Evolutionary conservation across 2,113 vertebrate species (phyloP), one percentile per base, ranked within the genome.

Genomic region (Xenopus borealis): DNA sequence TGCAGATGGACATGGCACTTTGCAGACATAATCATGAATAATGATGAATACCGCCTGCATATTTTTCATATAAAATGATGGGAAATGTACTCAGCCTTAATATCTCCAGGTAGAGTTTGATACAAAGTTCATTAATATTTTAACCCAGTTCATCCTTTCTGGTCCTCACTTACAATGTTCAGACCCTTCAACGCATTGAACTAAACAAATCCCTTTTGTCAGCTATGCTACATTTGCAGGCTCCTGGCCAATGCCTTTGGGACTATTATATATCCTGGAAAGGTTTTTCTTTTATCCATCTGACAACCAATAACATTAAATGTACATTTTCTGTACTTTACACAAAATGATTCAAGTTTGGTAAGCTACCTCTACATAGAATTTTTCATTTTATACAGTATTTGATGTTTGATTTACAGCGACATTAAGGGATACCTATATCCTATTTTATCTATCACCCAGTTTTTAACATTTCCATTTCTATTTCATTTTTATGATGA

Each of bases 171-270:
- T 83, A 81, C 78, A 82, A 81, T 81, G 81, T 84, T 65, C 61
- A 72, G 75, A 80, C 70, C 81, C 75, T 82, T 84, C 79, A 83
- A 77, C 69, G 80, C 65, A 78, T 84, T 81, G 62, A 1, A 85
- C 78, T 53, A 78, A 82, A 82, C 82, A 84, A 86, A 86, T 84
- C 72, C 75, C 79, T 83, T 86, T 80, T 86, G 83, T 86, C 78
- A 85, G 83, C 78, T 80, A 73, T 83, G 83, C 78, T 76, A 79
- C 78, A 83, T 85, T 88, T 83, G 80, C 78, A 79, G 72, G 72
- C 70, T 79, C 76, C 80, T 81, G 79, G 79, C 73, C 77, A 81
- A 83, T 0, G 13, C 77, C 82, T 84, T 76, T 80, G 81, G 83
- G 81, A 87, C 14, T 27, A 66, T 40, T 81, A 72, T 72, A 81